phyloP scores from a whole-genome alignment of 2,113 vertebrate species.

The Pavo muticus region DNA sequence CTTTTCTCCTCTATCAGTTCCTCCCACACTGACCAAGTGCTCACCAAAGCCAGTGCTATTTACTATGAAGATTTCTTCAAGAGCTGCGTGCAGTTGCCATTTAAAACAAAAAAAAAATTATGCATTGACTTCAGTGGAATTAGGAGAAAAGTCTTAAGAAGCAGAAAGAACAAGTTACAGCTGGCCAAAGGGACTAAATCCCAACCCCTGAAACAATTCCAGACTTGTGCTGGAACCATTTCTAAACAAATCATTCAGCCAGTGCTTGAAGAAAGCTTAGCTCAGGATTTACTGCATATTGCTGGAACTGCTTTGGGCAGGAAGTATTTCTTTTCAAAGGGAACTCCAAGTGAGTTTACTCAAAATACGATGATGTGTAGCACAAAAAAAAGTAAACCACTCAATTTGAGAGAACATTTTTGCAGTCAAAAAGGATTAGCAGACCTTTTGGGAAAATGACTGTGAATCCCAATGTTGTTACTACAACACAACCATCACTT shows the following conservation, averaged over 20 bases:
- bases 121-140: neutral
- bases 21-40: neutral
- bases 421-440: conserved; percentile 25
- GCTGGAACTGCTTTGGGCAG: conserved; percentile 17
- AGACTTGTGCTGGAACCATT: conserved; percentile 28
- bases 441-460: conserved; percentile 8
- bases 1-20: neutral
- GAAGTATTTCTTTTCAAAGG: conserved; percentile 48
- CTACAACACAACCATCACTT: neutral
- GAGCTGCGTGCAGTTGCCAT: neutral
- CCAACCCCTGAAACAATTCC: conserved; percentile 15
- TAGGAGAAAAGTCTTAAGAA: conserved; percentile 28
- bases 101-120: neutral
- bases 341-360: conserved; percentile 25
- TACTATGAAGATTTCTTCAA: neutral
- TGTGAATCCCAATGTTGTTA: conserved; percentile 15
- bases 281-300: conserved; percentile 38
- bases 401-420: neutral
- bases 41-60: neutral
- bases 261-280: conserved; percentile 31
- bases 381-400: neutral
- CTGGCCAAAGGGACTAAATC: conserved; percentile 38
- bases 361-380: neutral
- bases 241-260: conserved; percentile 61
- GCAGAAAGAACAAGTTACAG: conserved; percentile 45